Evolutionary conservation across 2,797 vertebrate genomes (phyloP).

Genomic region (Clarias pachynema): DNA sequence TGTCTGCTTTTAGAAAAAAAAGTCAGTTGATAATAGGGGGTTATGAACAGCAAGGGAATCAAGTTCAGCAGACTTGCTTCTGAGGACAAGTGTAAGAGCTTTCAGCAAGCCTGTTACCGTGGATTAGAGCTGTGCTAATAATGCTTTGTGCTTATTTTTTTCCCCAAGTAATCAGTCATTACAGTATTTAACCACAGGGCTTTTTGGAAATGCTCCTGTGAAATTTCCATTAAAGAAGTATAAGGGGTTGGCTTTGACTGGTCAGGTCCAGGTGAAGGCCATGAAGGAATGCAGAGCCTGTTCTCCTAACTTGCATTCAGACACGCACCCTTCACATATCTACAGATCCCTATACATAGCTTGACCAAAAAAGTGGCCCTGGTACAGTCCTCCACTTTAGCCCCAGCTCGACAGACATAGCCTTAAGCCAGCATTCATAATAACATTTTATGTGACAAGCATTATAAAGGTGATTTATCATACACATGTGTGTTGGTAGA

Average conservation of each 20-base stretch:
- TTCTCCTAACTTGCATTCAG: slow-evolving; percentile 74
- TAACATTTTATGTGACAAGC: slow-evolving; percentile 81
- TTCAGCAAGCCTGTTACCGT: slow-evolving; percentile 72
- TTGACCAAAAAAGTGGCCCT: slow-evolving; percentile 56
- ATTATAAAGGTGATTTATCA: slow-evolving; percentile 80
- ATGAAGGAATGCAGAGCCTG: slow-evolving; percentile 66
- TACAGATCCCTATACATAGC: slow-evolving; percentile 70
- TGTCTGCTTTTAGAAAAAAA: slow-evolving; percentile 17
- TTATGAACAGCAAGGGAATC: not conserved
- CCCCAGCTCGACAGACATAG: slow-evolving; percentile 68
- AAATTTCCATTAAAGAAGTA: slow-evolving; percentile 63
- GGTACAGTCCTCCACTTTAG: slow-evolving; percentile 50
- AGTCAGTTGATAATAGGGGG: slow-evolving; percentile 54
- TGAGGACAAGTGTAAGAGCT: slow-evolving; percentile 57
- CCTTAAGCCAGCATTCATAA: slow-evolving; percentile 70
- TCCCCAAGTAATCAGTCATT: slow-evolving; percentile 65
- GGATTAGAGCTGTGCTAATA: slow-evolving; percentile 67
- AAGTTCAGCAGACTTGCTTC: slow-evolving; percentile 39
- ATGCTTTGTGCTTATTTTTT: slow-evolving; percentile 58
- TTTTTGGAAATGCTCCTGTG: slow-evolving; percentile 63
- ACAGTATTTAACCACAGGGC: slow-evolving; percentile 51
- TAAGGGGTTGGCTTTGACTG: slow-evolving; percentile 61
- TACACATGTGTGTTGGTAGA: slow-evolving; percentile 72
- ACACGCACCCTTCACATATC: slow-evolving; percentile 72
- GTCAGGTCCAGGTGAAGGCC: slow-evolving; percentile 72